phyloP scores from a whole-genome alignment of 2,888 invertebrate genomes.

The Drosophila prolongata region DNA sequence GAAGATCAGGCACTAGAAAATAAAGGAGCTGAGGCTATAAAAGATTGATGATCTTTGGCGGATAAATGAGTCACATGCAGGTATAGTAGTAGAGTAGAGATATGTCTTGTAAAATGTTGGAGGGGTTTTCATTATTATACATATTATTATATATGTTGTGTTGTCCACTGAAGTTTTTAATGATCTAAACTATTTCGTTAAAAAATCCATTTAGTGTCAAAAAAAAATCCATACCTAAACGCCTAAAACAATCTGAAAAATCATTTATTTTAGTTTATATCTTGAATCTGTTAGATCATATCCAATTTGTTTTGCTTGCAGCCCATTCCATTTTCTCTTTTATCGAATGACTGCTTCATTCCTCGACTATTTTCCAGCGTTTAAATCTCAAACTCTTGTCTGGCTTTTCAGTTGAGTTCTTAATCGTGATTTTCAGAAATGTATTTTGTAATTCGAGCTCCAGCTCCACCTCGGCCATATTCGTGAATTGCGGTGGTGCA shows the following conservation, averaged over 20 bases:
- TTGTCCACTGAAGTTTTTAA: background rate
- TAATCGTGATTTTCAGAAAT: constrained; percentile 37
- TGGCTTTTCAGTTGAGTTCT: constrained; percentile 34
- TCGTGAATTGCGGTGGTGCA: constrained; percentile 8
- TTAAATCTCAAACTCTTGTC: constrained; percentile 31
- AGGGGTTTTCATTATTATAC: no score
- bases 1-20: constrained; percentile 17
- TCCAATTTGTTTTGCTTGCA: no score
- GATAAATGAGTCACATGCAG: constrained; percentile 27
- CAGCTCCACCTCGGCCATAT: constrained; percentile 13
- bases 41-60: constrained; percentile 15
- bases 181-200: no score
- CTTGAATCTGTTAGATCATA: no score
- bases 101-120: no score
- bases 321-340: no score
- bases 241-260: no score
- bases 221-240: no score
- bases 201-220: no score
- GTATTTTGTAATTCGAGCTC: constrained; percentile 11
- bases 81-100: background rate
- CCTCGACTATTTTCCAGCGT: constrained; percentile 26
- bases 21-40: constrained; percentile 24
- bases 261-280: no score
- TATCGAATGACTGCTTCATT: background rate
- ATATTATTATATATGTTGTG: no score